Percentiles rank a stretch among this genome's conserved stretches.
Evolutionary conservation across 1,140 invertebrate species (phyloP).

Genomic region (Drosophila melanica): DNA sequence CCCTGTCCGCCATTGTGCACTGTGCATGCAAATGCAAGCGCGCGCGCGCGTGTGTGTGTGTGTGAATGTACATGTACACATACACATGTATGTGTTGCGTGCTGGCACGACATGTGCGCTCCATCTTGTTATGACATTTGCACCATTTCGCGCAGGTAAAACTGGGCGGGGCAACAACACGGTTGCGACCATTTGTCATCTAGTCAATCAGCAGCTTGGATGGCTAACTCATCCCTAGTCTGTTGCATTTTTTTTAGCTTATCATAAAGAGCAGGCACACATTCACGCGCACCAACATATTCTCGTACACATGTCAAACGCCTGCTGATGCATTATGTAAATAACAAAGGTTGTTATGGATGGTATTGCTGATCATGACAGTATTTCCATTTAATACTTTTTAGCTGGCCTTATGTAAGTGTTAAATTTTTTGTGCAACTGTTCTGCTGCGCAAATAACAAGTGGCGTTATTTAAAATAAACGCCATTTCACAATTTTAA

Average conservation of each 20-base stretch:
- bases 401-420: too few relatives aligned
- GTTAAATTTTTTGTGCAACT: neutral
- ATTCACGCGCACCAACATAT: neutral
- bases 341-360: neutral
- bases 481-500: too few relatives aligned
- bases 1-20: conserved; percentile 28
- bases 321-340: neutral
- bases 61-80: neutral
- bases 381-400: too few relatives aligned
- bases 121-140: conserved; percentile 71
- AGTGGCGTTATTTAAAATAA: too few relatives aligned
- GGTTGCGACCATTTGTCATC: conserved; percentile 55
- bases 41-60: conserved; percentile 12
- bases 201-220: conserved; percentile 56
- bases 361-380: neutral
- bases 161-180: conserved; percentile 38
- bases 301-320: neutral
- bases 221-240: conserved; percentile 11
- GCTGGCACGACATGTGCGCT: conserved; percentile 40
- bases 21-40: conserved; percentile 37
- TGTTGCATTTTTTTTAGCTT: conserved; percentile 20
- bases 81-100: conserved; percentile 3
- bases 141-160: conserved; percentile 63
- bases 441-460: neutral
- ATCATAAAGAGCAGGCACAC: neutral